Evolutionary conservation across 2,113 vertebrate genomes (phyloP).

Genomic region (Ailurus styani): DNA sequence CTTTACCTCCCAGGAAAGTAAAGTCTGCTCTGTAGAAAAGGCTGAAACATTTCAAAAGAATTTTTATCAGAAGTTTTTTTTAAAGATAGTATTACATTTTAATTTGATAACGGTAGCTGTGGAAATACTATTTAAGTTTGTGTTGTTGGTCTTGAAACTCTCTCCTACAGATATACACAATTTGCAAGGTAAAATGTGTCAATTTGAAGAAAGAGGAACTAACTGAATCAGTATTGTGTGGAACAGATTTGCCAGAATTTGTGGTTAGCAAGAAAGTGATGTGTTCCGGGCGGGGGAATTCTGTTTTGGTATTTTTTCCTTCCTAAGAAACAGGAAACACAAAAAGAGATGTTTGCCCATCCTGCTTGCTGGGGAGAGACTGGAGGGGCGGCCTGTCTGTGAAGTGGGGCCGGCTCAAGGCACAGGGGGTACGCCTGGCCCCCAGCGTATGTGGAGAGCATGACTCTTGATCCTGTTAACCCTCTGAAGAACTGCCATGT

Average conservation of each 20-base stretch:
- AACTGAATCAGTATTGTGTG: not conserved
- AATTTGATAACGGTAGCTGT: not conserved
- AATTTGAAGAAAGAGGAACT: conserved; percentile 72
- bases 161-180: not conserved
- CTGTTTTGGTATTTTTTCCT: conserved; percentile 44
- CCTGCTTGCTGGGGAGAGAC: not conserved
- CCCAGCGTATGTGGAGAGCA: not conserved
- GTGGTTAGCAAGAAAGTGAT: conserved; percentile 58
- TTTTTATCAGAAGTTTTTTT: not conserved
- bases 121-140: not conserved
- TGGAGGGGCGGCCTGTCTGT: not conserved
- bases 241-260: conserved; percentile 40
- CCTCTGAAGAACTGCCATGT: not conserved
- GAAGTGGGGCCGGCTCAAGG: not conserved
- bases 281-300: conserved; percentile 55
- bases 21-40: not conserved
- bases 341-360: not conserved
- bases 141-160: not conserved
- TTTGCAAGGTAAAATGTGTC: conserved; percentile 68
- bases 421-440: not conserved
- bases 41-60: not conserved
- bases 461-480: fast-evolving
- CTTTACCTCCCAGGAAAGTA: not conserved
- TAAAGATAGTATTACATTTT: not conserved
- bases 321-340: conserved; percentile 39